A percentile compares a stretch with the other conserved stretches of the same genome.
Evolutionary conservation across 2,888 invertebrate species (phyloP).

Genomic region (Thereva unica): DNA sequence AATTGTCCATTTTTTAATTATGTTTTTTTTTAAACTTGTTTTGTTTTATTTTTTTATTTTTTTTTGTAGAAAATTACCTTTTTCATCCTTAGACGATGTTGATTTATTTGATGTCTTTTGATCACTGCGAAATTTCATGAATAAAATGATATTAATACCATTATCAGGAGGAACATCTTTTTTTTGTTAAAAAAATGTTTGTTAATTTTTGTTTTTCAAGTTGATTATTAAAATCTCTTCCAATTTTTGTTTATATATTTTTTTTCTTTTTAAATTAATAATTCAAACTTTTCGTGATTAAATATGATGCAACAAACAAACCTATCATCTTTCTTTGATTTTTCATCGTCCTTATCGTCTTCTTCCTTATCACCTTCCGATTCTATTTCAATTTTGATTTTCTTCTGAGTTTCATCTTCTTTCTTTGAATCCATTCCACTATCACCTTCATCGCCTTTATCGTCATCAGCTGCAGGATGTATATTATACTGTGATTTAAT

Average conservation of each 20-base stretch:
- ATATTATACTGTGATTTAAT: conserved; percentile 17
- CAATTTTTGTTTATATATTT: too few species aligned
- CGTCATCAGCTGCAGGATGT: conserved; percentile 6
- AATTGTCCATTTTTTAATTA: conserved; percentile 19
- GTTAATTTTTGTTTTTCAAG: too few species aligned
- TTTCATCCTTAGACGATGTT: conserved; percentile 52
- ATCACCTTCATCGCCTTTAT: conserved; percentile 20
- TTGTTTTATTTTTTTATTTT: conserved; percentile 14
- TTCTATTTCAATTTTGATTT: not conserved
- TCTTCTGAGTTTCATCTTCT: conserved; percentile 10
- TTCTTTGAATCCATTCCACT: conserved; percentile 2
- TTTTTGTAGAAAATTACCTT: conserved; percentile 53
- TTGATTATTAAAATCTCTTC: too few species aligned
- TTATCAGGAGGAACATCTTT: not conserved
- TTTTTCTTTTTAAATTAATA: too few species aligned
- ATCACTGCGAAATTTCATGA: conserved; percentile 49
- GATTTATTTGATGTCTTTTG: conserved; percentile 42
- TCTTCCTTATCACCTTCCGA: conserved; percentile 43
- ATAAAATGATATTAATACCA: conserved; percentile 26
- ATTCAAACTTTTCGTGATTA: too few species aligned
- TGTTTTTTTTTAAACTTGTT: conserved; percentile 4
- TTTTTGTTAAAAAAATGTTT: conserved; percentile 15
- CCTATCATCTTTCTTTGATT: conserved; percentile 61
- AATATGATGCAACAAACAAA: conserved; percentile 54
- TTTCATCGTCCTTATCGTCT: conserved; percentile 37